Conservation (phyloP, 2,888 invertebrate species). For the Aquatica leii region DNA sequence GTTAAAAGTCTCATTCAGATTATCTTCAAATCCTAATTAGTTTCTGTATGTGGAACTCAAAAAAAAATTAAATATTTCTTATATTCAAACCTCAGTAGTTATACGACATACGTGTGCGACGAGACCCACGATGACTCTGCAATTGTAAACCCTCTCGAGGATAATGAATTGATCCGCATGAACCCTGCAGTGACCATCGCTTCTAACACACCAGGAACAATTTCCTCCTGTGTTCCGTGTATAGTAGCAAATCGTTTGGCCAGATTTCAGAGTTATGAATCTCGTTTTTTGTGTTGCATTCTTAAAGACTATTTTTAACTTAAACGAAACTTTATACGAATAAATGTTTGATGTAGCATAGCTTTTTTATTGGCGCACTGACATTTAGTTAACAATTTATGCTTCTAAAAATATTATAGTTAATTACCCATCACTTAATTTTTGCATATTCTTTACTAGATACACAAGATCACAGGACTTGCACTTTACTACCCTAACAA, state of each 20-base stretch:
- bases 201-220: constrained; percentile 49
- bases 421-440: constrained; percentile 61
- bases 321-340: constrained; percentile 8
- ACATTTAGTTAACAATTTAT: constrained; percentile 62
- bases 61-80: constrained; percentile 30
- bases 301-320: constrained; percentile 14
- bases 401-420: constrained; percentile 58
- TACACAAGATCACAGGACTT: constrained; percentile 45
- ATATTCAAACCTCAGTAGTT: constrained; percentile 24
- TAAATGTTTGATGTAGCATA: constrained; percentile 61
- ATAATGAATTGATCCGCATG: constrained; percentile 60
- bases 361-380: constrained; percentile 65
- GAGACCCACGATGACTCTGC: constrained; percentile 54
- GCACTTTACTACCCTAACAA: constrained; percentile 49
- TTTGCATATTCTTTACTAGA: constrained; percentile 51
- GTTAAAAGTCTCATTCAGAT: no score
- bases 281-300: neutral
- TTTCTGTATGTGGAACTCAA: no score
- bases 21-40: no score
- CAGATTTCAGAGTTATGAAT: constrained; percentile 9
- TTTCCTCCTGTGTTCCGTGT: constrained; percentile 46
- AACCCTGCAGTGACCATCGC: constrained; percentile 53
- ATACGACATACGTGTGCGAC: constrained; percentile 31
- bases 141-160: constrained; percentile 57
- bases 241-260: constrained; percentile 19